These are phyloP conservation scores for Liopterus haemorrhoidalis DNA, from an alignment of 2,888 invertebrate genomes.

Conservation along the genomic window DNA sequence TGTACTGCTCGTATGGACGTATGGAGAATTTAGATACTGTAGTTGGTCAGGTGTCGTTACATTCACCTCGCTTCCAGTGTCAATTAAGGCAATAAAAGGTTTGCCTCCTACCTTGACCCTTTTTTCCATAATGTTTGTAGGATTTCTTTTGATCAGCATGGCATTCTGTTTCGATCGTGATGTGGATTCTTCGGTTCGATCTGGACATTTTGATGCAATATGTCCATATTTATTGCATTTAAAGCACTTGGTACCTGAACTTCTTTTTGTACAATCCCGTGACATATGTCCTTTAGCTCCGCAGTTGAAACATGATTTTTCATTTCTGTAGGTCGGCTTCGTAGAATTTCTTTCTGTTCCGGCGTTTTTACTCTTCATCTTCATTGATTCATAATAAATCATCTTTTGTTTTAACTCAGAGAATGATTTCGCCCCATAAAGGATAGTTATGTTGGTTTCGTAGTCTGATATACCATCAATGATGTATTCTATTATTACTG, in stretches of 20 bases:
- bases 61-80: no score
- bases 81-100: no score
- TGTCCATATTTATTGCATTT: constrained; percentile 33
- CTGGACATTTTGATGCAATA: constrained; percentile 14
- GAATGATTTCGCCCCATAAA: constrained; percentile 19
- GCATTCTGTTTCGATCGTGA: no score
- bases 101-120: no score
- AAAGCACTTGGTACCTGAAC: constrained; percentile 35
- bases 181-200: background rate
- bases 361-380: no score
- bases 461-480: constrained; percentile 36
- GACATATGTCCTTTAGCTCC: constrained; percentile 16
- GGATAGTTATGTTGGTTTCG: constrained; percentile 10
- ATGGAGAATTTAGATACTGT: no score
- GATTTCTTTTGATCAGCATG: no score
- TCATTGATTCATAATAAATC: constrained; percentile 20
- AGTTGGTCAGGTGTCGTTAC: no score
- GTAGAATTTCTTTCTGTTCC: background rate
- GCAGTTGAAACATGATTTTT: constrained; percentile 25
- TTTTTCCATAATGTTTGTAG: no score
- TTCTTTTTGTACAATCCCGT: constrained; percentile 19
- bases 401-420: constrained; percentile 19
- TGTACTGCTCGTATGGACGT: no score
- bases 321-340: no score
- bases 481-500: constrained; percentile 36